phyloP scores from a whole-genome alignment of 2,113 vertebrate genomes.

The Lota lota region DNA sequence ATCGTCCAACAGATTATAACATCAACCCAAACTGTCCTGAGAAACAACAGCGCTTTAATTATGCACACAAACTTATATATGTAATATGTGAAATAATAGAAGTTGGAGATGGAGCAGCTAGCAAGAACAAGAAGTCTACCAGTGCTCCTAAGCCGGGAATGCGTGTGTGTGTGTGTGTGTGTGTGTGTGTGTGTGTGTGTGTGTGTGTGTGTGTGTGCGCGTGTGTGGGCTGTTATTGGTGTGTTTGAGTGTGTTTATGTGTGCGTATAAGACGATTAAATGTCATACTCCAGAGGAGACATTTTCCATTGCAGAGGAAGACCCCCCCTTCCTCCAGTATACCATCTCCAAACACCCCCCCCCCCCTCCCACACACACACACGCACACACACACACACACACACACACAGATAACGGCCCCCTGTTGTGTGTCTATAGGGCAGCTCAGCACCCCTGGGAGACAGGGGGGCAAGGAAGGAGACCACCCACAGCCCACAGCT shows the following conservation, averaged over 20 bases:
- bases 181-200: constrained; percentile 10
- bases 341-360: not conserved
- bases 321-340: not conserved
- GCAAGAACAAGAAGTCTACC: too few relatives aligned
- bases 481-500: constrained; percentile 58
- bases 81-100: too few relatives aligned
- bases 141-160: not conserved
- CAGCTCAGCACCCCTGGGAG: constrained; percentile 62
- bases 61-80: too few relatives aligned
- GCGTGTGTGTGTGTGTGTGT: constrained; percentile 20
- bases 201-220: constrained; percentile 18
- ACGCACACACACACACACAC: constrained; percentile 12
- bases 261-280: constrained; percentile 54
- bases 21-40: too few relatives aligned
- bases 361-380: constrained; percentile 10
- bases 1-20: not conserved
- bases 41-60: too few relatives aligned
- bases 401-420: constrained; percentile 11
- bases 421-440: constrained; percentile 62
- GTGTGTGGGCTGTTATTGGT: constrained; percentile 4
- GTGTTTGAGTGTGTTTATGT: constrained; percentile 19
- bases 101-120: too few relatives aligned
- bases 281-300: constrained; percentile 48
- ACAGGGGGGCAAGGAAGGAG: constrained; percentile 45
- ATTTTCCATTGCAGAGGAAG: constrained; percentile 54